These are phyloP conservation scores for Melieria crassipennis DNA, from an alignment of 2,888 invertebrate species.

Conservation along the genomic window DNA sequence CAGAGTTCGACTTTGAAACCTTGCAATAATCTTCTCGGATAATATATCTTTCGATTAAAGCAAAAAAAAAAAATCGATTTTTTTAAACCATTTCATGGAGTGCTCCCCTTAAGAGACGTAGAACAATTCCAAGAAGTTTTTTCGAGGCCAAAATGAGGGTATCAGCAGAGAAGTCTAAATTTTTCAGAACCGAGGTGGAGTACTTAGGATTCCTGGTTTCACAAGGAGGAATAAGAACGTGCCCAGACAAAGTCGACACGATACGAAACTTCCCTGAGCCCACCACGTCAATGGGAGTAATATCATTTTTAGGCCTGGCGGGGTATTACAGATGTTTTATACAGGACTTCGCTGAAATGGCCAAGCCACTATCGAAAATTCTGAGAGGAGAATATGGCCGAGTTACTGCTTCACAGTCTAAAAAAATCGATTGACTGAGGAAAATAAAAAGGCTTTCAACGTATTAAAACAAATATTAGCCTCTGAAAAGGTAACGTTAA, in stretches of 20 bases:
- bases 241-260: conserved; percentile 1
- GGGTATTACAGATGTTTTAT: conserved; percentile 1
- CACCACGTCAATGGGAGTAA: neutral
- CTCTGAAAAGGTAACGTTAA: neutral
- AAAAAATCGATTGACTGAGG: conserved; percentile 16
- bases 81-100: too few relatives aligned
- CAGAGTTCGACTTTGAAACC: too few relatives aligned
- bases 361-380: conserved; percentile 1
- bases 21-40: too few relatives aligned
- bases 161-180: neutral
- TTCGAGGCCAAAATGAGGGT: conserved; percentile 5
- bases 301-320: neutral
- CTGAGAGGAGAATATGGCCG: conserved; percentile 12
- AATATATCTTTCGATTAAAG: too few relatives aligned
- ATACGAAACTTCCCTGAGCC: neutral
- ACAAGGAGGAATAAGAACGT: neutral
- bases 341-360: neutral
- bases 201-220: too few relatives aligned
- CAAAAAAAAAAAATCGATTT: too few relatives aligned
- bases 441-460: conserved; percentile 12
- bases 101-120: neutral
- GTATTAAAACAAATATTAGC: neutral
- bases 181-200: neutral
- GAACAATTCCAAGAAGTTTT: neutral
- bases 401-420: conserved; percentile 8